Percentiles rank a stretch among this genome's conserved stretches.
Conservation (phyloP, 2,888 invertebrate genomes). For the Stegana nigrithorax region DNA sequence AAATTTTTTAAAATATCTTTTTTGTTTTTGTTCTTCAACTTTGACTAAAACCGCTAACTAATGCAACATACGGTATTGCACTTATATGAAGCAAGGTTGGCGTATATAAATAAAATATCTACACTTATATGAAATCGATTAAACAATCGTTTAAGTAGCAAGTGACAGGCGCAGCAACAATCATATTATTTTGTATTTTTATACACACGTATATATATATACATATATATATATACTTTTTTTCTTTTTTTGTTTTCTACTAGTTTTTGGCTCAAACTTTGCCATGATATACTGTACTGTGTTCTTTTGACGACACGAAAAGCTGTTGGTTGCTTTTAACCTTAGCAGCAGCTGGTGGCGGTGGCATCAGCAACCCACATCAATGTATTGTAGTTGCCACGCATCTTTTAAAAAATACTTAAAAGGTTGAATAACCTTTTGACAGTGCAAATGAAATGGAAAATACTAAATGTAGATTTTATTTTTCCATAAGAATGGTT, state of each 20-base stretch:
- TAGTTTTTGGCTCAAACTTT: no score
- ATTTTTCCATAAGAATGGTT: background rate
- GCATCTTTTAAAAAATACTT: no score
- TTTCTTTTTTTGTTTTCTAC: constrained; percentile 7
- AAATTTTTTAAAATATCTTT: no score
- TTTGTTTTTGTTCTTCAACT: no score
- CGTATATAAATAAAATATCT: background rate
- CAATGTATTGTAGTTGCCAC: background rate
- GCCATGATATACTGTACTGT: no score
- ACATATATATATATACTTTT: no score
- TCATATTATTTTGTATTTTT: no score
- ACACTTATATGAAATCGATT: constrained; percentile 12
- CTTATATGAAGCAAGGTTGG: constrained; percentile 7
- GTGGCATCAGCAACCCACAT: background rate
- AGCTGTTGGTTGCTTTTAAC: constrained; percentile 1
- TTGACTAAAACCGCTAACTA: no score
- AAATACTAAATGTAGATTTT: background rate
- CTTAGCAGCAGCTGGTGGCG: background rate
- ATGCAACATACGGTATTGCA: no score
- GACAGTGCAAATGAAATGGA: background rate
- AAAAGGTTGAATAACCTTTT: constrained; percentile 13
- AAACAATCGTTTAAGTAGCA: background rate
- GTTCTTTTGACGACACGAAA: constrained; percentile 5
- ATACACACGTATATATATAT: no score
- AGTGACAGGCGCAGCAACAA: background rate